Evolutionary conservation across 2,113 vertebrate species (phyloP).

Genomic region (Jaculus jaculus): DNA sequence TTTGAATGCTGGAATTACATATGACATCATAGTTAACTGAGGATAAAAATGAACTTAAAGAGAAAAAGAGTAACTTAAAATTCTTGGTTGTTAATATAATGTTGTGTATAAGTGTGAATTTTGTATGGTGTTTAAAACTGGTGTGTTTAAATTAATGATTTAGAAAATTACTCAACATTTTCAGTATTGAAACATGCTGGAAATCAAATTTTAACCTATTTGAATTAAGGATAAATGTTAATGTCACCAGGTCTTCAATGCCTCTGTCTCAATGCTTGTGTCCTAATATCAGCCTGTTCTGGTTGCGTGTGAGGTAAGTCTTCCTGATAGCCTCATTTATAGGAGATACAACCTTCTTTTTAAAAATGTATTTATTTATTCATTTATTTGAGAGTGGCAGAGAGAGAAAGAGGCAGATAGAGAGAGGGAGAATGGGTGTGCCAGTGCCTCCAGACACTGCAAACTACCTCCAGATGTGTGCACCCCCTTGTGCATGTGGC

Average conservation of each 20-base stretch:
- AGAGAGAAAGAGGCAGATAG: no score
- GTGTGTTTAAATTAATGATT: background rate
- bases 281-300: background rate
- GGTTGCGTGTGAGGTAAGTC: background rate
- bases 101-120: background rate
- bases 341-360: background rate
- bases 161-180: conserved; percentile 27
- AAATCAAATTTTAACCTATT: background rate
- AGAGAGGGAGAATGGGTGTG: no score
- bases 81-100: background rate
- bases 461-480: no score
- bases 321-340: background rate
- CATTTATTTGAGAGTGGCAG: no score
- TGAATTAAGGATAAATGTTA: background rate
- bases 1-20: background rate
- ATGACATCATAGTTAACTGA: background rate
- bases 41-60: background rate
- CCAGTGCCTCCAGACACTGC: no score
- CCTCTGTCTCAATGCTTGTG: background rate
- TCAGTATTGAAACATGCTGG: background rate
- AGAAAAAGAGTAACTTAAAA: background rate
- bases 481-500: no score
- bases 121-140: background rate
- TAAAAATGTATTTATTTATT: no score
- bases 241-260: background rate